Evolutionary conservation across 2,113 vertebrate genomes (phyloP), one percentile per base, ranked within the genome.

Genomic region (Protobothrops mucrosquamatus): DNA sequence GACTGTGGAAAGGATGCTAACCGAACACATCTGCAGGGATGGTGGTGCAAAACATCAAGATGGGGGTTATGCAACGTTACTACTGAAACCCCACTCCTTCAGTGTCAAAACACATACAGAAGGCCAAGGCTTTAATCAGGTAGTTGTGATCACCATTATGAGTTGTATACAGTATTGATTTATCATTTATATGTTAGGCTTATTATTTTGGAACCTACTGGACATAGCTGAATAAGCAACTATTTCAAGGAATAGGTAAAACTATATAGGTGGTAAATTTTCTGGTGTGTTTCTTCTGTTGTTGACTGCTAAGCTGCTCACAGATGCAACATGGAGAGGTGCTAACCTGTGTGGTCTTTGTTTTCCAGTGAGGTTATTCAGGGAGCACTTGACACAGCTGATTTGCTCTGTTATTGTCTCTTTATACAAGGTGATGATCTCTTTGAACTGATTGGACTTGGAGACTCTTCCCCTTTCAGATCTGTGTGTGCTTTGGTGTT

Each of bases 381-480:
- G 26, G 52, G 34, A 81, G 52, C 34, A 2, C 91, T 34, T 23
- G 43, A 2, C 52, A 2, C 88, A 20, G 15, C 7, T 11, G 22
- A 26, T 55, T 48, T 61, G 9, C 74, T 89, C 14, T 88, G 20
- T 85, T 88, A 51, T 46, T 81, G 91, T 56, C 54, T 74, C 69
- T 52, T 85, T 85, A 59, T 43, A 91, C 54, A 88, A 88, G 52
- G 90, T 89, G 81, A 89, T 85, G 51, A 57, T 39, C 22, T 52
- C 90, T 59, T 92, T 91, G n/a, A 92, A 81, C 64, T 61, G 74
- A 54, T 89, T 52, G 89, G 54, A 89, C 55, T 85, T 52, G 2
- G 14, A 85, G 55, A 91, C 18, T 64, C 15, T 93, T 59, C n/a
- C 10, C 43, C 81, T 24, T n/a, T 23, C 34, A 46, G 91, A 43